A percentile compares a stretch with the other conserved stretches of the same genome.
Conservation (phyloP, 2,888 invertebrate genomes). For the Ichneumoninae sp. region DNA sequence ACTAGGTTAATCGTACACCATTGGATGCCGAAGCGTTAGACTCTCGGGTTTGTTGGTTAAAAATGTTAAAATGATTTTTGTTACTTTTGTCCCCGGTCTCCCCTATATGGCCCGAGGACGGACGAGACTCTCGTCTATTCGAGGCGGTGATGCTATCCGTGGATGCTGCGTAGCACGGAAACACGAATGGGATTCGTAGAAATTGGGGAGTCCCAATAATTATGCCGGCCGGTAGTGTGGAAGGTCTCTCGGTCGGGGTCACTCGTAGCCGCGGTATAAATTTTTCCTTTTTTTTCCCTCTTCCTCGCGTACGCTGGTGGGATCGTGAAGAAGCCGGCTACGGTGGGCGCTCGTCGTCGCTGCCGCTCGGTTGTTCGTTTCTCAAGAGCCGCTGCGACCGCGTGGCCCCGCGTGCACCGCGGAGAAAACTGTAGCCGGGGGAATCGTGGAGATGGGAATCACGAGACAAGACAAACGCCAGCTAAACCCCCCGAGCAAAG, state of each 20-base stretch:
- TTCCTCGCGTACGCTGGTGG: slow-evolving; percentile 9
- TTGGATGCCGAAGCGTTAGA: too few species aligned
- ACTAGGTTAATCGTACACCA: too few species aligned
- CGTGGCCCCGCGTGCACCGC: slow-evolving; percentile 39
- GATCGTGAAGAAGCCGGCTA: slow-evolving; percentile 27
- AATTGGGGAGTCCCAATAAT: slow-evolving; percentile 52
- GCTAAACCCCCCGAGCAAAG: slow-evolving; percentile 59
- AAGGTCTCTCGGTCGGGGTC: slow-evolving; percentile 42
- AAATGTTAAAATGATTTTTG: too few species aligned
- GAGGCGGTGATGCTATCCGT: not conserved
- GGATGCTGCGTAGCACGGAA: slow-evolving; percentile 37
- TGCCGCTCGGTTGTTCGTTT: slow-evolving; percentile 43
- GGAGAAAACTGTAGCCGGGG: slow-evolving; percentile 56
- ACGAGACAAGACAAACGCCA: slow-evolving; percentile 69
- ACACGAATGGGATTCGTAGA: slow-evolving; percentile 51
- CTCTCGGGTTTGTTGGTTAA: too few species aligned
- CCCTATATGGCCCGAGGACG: not conserved
- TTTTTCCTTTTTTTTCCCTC: slow-evolving; percentile 13
- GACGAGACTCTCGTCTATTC: slow-evolving; percentile 5
- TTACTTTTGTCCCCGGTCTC: too few species aligned
- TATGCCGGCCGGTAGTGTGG: slow-evolving; percentile 38
- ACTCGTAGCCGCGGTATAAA: slow-evolving; percentile 16
- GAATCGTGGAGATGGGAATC: slow-evolving; percentile 70
- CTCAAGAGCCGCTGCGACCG: slow-evolving; percentile 40
- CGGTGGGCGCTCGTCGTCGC: slow-evolving; percentile 50